Conservation (phyloP, 2,113 vertebrate species). For the Sturnus vulgaris region DNA sequence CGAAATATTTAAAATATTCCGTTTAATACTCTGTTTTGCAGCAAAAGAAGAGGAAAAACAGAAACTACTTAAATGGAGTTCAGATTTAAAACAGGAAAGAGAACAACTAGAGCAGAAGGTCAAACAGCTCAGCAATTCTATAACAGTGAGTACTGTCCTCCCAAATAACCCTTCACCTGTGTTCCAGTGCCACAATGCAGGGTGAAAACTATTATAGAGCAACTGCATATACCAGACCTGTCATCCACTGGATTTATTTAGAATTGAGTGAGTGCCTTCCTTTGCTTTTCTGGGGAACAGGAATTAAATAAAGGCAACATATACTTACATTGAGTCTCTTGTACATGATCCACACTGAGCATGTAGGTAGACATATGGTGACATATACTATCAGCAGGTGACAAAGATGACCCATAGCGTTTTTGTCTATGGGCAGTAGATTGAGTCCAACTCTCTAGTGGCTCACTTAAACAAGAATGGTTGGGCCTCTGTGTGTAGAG, state of each 20-base stretch:
- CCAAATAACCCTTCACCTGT: background rate
- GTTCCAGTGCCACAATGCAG: background rate
- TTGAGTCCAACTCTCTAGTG: background rate
- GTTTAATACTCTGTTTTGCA: constrained; percentile 46
- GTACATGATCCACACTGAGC: background rate
- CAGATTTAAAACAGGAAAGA: constrained; percentile 93
- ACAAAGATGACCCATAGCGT: background rate
- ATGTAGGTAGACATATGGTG: background rate
- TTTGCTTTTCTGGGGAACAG: background rate
- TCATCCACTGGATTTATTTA: background rate
- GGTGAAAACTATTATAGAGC: background rate
- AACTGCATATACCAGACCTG: background rate
- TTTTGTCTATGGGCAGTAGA: background rate
- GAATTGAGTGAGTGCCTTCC: background rate
- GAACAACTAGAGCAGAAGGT: constrained; percentile 96
- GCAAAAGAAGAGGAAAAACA: constrained; percentile 99
- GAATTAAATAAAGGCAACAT: background rate
- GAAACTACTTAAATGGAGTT: constrained; percentile 97
- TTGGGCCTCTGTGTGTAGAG: background rate
- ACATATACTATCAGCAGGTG: background rate
- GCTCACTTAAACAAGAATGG: background rate
- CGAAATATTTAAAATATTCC: background rate
- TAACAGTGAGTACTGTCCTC: constrained; percentile 81
- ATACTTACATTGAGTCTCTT: background rate
- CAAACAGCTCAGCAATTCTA: constrained; percentile 95